Percentiles rank a stretch among this genome's conserved stretches.
Evolutionary conservation across 2,888 invertebrate genomes (phyloP).

Genomic region (Drosophila helvetica): DNA sequence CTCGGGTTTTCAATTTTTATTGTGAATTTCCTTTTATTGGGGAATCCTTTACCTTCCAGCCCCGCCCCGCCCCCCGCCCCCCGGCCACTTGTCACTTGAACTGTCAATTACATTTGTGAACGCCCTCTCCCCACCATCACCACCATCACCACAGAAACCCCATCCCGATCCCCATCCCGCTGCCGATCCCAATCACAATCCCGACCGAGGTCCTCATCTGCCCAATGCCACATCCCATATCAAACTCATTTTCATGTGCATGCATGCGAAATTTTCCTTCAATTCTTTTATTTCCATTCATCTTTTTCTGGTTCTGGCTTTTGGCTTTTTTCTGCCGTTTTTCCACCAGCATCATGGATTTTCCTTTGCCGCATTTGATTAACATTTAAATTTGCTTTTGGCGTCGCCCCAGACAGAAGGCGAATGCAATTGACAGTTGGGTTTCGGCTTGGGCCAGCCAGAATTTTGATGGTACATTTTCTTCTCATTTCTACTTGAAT

Average conservation of each 20-base stretch:
- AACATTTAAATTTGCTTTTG: conserved; percentile 75
- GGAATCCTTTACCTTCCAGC: conserved; percentile 34
- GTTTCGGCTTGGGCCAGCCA: conserved; percentile 39
- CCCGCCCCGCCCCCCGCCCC: conserved; percentile 2
- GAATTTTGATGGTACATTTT: conserved; percentile 41
- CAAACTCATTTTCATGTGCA: conserved; percentile 79
- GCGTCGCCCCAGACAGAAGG: conserved; percentile 40
- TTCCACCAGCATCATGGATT: conserved; percentile 7
- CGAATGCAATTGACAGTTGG: conserved; percentile 68
- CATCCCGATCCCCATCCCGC: conserved; percentile 10
- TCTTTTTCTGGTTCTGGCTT: conserved; percentile 41
- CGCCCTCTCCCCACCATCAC: background rate
- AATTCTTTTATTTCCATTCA: conserved; percentile 34
- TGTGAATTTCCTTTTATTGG: conserved; percentile 22
- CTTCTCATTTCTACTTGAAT: conserved; percentile 46
- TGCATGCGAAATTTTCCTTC: conserved; percentile 71
- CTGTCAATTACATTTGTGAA: conserved; percentile 74
- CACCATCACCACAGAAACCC: background rate
- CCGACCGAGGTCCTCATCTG: conserved; percentile 5
- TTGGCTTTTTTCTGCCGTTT: too few species aligned
- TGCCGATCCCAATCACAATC: background rate
- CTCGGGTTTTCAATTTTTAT: conserved; percentile 20
- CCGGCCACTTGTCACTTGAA: conserved; percentile 57
- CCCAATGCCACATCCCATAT: conserved; percentile 20
- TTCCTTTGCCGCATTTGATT: conserved; percentile 63